Percentiles rank a stretch among this genome's conserved stretches.
These are phyloP conservation scores for Anagrus nilaparvatae DNA, from an alignment of 1,140 invertebrate genomes.

Conservation along the genomic window DNA sequence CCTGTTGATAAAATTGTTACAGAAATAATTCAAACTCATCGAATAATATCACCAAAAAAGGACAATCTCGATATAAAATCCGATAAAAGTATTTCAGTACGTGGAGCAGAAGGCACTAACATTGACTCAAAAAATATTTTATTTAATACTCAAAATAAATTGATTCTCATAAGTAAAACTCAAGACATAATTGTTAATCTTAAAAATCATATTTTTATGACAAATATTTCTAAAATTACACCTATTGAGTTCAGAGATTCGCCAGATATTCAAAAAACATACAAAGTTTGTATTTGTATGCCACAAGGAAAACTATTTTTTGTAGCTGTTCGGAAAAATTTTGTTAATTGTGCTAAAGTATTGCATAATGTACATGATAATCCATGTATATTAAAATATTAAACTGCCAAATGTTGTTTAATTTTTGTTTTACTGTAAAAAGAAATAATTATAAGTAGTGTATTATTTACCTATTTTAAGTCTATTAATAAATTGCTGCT, in stretches of 20 bases:
- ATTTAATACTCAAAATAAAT: constrained; percentile 67
- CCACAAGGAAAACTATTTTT: constrained; percentile 71
- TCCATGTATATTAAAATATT: constrained; percentile 53
- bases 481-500: background rate
- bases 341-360: constrained; percentile 53
- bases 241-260: constrained; percentile 27
- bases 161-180: constrained; percentile 68
- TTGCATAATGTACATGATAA: no score
- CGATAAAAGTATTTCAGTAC: constrained; percentile 44
- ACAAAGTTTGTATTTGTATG: constrained; percentile 82
- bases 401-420: no score
- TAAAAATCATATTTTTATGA: constrained; percentile 60
- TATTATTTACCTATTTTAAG: no score
- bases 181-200: constrained; percentile 63
- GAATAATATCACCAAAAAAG: constrained; percentile 62
- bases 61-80: constrained; percentile 57
- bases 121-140: constrained; percentile 54
- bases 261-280: constrained; percentile 47
- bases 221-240: constrained; percentile 58
- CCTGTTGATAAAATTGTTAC: constrained; percentile 59
- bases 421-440: no score
- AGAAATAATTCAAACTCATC: constrained; percentile 55
- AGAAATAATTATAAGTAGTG: background rate
- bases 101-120: constrained; percentile 54
- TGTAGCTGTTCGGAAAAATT: constrained; percentile 53